Base-by-base conservation (phyloP, 1,140 invertebrate species). In the Ganaspis sp. region DNA sequence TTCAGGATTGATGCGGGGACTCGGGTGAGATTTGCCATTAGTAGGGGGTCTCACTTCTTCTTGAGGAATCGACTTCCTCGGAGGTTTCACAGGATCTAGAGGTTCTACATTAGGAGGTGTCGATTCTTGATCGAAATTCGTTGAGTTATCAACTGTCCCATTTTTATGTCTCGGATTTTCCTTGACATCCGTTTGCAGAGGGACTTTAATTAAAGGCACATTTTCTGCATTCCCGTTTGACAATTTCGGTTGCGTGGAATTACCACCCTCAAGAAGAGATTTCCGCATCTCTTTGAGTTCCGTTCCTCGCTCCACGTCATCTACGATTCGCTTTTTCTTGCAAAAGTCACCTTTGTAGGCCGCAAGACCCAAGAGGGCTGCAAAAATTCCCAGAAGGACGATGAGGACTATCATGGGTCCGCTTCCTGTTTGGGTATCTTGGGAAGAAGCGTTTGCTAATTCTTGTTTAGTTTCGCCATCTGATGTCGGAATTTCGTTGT, bases 331-430 rank as follows among this genome's bases (percentile, higher is more conserved):
- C 69, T 87, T 87, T 29, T 85, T 90, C 11, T 78, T 76, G 49
- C 90, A 91, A 6, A 91, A 89, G 17, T 90, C 86, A 3, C 90
- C 88, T 69, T 89, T 91, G 75, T 90, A 91, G 0, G 89, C 89
- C 0, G 89, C 90, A 17, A 90, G 86, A 1, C 81, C 87, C n/a
- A 91, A 87, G 4, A 91, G 69, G 15, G 72, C 83, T 0, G 81
- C 86, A 5, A 91, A 77, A 17, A 91, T 84, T 8, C 75, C 83
- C 4, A 91, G 69, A 9, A 91, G 75, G 11, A 76, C 77, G 0
- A 84, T 87, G 0, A 91, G 74, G 0, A 91, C 90, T 0, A 90
- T 74, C 73, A 91, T 91, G 0, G 90, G 91, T 0, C 89, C 90
- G 84, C 88, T 87, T 37, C 89, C 89, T n/a, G 90, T 91, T 37